phyloP scores from a whole-genome alignment of 2,113 vertebrate genomes.

The Sylvia atricapilla region DNA sequence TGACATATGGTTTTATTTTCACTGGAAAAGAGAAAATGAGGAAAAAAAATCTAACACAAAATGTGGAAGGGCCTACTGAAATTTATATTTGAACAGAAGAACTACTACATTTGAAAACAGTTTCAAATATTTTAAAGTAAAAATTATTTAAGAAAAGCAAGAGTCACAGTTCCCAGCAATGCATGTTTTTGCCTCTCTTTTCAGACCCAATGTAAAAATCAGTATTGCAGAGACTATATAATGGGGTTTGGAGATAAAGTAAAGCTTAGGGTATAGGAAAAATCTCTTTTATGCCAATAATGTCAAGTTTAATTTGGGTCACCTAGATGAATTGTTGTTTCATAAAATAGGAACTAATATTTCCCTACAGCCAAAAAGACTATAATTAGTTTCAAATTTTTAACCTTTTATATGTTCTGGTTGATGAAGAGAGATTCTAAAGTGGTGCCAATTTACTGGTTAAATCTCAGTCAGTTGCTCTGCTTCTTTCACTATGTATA shows the following conservation, averaged over 20 bases:
- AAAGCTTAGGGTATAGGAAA: neutral
- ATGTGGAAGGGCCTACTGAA: neutral
- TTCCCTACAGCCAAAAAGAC: neutral
- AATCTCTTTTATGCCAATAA: neutral
- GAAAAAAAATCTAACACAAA: neutral
- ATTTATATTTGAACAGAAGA: neutral
- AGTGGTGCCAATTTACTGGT: neutral
- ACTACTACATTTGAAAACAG: neutral
- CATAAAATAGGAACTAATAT: neutral
- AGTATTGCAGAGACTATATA: neutral
- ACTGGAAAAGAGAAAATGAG: neutral
- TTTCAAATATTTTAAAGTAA: neutral
- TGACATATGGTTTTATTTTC: neutral
- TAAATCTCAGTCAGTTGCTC: neutral
- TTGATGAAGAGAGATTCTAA: neutral
- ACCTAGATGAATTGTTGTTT: neutral
- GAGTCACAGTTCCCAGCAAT: accelerated
- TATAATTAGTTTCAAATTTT: neutral
- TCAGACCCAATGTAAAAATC: neutral
- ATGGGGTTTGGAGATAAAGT: neutral
- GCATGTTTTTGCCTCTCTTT: neutral
- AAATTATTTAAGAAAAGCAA: neutral
- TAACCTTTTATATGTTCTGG: neutral
- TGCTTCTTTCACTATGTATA: neutral
- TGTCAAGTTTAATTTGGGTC: neutral